Evolutionary conservation across 2,113 vertebrate species (phyloP).

Genomic region (Callaeas wilsoni): DNA sequence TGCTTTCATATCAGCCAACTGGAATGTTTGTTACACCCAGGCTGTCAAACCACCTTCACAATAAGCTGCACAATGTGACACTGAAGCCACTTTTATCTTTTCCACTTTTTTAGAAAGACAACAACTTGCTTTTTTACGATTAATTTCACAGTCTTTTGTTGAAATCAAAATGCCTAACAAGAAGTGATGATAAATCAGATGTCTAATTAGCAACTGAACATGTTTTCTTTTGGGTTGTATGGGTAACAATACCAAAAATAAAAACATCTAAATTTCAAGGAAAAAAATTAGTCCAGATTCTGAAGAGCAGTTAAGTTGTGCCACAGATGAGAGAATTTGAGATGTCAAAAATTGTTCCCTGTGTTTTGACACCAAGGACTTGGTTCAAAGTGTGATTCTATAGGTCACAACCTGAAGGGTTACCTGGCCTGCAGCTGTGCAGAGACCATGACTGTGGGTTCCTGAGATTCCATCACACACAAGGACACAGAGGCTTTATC

Average conservation of each 20-base stretch:
- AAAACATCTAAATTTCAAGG: background rate
- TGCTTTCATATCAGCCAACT: background rate
- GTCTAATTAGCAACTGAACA: background rate
- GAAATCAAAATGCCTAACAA: background rate
- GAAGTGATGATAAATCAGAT: background rate
- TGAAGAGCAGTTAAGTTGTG: background rate
- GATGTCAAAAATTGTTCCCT: background rate
- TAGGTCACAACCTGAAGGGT: background rate
- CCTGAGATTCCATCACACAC: background rate
- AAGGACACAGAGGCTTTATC: background rate
- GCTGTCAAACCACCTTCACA: background rate
- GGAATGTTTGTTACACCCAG: background rate
- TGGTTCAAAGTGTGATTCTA: background rate
- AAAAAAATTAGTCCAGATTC: background rate
- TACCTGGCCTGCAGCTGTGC: background rate
- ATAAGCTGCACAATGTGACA: background rate
- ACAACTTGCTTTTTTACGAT: background rate
- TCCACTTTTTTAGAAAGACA: conserved; percentile 7
- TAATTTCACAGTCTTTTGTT: background rate
- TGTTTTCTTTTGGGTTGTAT: background rate
- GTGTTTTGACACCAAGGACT: background rate
- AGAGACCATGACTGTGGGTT: background rate
- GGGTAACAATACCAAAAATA: background rate
- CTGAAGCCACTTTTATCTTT: background rate
- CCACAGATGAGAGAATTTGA: background rate